Evolutionary conservation across 2,888 invertebrate genomes (phyloP).

Genomic region (Germaria angustata): DNA sequence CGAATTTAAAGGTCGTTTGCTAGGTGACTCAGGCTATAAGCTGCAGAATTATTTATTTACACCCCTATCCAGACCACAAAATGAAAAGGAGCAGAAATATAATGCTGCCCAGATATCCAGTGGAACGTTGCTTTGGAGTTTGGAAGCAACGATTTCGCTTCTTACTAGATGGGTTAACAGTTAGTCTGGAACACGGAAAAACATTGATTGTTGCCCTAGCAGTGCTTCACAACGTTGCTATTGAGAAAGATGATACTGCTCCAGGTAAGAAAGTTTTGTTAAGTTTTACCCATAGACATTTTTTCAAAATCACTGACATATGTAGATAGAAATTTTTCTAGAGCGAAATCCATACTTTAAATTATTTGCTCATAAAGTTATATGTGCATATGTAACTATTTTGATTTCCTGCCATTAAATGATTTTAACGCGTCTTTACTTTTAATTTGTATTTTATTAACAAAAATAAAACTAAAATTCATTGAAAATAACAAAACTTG

Average conservation of each 20-base stretch:
- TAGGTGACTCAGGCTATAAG: conserved; percentile 3
- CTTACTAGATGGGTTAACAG: too few species aligned
- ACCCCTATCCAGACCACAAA: neutral
- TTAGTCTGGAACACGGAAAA: too few species aligned
- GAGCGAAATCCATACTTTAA: neutral
- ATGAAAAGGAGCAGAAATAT: neutral
- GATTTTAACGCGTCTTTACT: neutral
- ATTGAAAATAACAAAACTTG: neutral
- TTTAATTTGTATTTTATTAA: conserved; percentile 5
- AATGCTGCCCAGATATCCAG: neutral
- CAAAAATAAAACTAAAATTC: neutral
- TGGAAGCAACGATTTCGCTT: too few species aligned
- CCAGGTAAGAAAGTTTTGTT: neutral
- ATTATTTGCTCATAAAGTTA: neutral
- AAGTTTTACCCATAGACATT: neutral
- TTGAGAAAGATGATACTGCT: neutral
- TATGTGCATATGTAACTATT: neutral
- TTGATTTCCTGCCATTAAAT: neutral
- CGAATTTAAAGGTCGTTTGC: too few species aligned
- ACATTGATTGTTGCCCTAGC: too few species aligned
- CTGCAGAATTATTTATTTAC: neutral
- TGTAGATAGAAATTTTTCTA: too few species aligned
- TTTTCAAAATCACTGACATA: too few species aligned
- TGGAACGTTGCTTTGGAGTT: too few species aligned
- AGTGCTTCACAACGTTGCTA: too few species aligned